These are phyloP conservation scores for Fopius arisanus DNA, from an alignment of 1,140 invertebrate species.

Conservation along the genomic window DNA sequence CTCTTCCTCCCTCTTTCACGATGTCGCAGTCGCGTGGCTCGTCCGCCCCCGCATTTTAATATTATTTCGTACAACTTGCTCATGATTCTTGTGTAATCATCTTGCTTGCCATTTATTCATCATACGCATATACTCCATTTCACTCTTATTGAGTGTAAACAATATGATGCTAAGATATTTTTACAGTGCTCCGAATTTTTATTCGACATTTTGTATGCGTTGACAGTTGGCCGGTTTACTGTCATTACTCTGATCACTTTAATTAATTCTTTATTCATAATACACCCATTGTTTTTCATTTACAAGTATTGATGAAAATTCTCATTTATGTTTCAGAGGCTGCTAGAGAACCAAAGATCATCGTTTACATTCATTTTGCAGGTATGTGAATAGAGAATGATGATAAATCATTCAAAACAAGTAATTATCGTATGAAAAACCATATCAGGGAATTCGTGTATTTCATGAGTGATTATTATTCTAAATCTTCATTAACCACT, in stretches of 20 bases:
- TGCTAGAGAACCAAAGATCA: not conserved
- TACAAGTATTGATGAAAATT: not conserved
- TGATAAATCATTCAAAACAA: not conserved
- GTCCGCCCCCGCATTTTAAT: conserved; percentile 15
- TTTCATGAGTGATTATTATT: no score
- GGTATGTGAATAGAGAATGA: not conserved
- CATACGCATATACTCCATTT: no score
- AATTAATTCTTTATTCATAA: no score
- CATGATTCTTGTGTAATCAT: not conserved
- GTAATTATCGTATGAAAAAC: no score
- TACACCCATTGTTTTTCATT: not conserved
- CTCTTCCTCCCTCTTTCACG: not conserved
- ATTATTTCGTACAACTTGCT: not conserved
- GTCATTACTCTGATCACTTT: no score
- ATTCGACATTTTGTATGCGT: no score
- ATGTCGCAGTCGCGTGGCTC: conserved; percentile 18
- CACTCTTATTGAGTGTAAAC: no score
- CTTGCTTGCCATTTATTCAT: not conserved
- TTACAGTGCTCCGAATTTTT: no score
- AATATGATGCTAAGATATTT: no score
- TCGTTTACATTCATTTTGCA: not conserved
- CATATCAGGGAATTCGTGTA: no score
- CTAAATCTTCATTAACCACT: no score
- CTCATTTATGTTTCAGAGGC: not conserved
- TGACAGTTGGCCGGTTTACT: no score